Evolutionary conservation across 1,140 invertebrate genomes (phyloP).

Genomic region (Ladona fulva): DNA sequence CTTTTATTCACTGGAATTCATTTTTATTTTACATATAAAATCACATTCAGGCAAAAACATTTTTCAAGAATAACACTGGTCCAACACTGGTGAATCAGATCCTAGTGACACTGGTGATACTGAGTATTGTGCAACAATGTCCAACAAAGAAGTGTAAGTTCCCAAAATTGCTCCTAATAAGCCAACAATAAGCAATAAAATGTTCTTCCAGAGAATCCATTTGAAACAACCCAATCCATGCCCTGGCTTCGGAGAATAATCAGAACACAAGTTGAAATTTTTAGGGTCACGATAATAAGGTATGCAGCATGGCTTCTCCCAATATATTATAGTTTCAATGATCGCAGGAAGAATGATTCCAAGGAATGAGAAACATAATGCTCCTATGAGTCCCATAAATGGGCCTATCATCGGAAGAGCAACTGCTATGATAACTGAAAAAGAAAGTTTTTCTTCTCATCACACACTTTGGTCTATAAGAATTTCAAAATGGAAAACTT

Average conservation of each 20-base stretch:
- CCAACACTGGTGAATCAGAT: no score
- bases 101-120: background rate
- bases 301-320: slow-evolving; percentile 41
- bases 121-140: slow-evolving; percentile 47
- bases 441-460: no score
- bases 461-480: no score
- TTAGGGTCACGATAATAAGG: no score
- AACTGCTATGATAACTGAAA: slow-evolving; percentile 69
- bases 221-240: slow-evolving; percentile 42
- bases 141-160: slow-evolving; percentile 60
- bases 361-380: slow-evolving; percentile 88
- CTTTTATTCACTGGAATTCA: no score
- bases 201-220: slow-evolving; percentile 69
- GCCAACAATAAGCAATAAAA: slow-evolving; percentile 60
- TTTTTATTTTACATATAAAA: no score
- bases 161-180: slow-evolving; percentile 69
- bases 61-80: no score
- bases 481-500: no score
- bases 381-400: slow-evolving; percentile 88
- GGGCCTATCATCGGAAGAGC: slow-evolving; percentile 81
- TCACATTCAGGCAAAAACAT: no score
- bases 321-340: slow-evolving; percentile 73
- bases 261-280: no score
- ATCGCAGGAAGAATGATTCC: slow-evolving; percentile 85
- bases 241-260: slow-evolving; percentile 37